Percentiles rank a stretch among this genome's conserved stretches.
phyloP scores from a whole-genome alignment of 2,888 invertebrate species.

The Clostera curtula region DNA sequence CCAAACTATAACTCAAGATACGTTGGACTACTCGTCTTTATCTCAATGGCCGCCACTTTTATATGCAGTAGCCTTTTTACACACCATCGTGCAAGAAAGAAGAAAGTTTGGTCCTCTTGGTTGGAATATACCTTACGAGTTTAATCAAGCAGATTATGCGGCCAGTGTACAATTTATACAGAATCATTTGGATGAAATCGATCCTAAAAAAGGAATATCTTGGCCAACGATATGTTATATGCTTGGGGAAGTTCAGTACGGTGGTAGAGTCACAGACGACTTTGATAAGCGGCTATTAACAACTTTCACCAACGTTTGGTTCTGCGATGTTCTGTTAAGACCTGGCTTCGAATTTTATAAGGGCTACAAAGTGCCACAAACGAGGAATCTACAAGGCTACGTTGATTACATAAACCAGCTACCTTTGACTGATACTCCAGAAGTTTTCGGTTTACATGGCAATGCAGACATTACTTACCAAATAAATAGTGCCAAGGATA shows the following conservation, averaged over 20 bases:
- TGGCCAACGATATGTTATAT: conserved; percentile 98
- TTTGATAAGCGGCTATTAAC: conserved; percentile 95
- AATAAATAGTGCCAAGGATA: conserved; percentile 95
- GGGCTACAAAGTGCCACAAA: conserved; percentile 93
- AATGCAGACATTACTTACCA: conserved; percentile 99
- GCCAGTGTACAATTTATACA: conserved; percentile 97
- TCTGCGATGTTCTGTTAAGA: conserved; percentile 90
- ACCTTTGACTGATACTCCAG: conserved; percentile 91
- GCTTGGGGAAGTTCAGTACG: conserved; percentile 93
- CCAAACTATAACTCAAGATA: conserved; percentile 91
- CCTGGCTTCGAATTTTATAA: conserved; percentile 95
- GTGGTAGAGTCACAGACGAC: conserved; percentile 96
- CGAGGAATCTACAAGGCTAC: conserved; percentile 84
- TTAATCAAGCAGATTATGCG: conserved; percentile 96
- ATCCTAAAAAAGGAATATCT: conserved; percentile 96
- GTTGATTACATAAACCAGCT: conserved; percentile 90
- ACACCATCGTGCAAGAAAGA: conserved; percentile 95
- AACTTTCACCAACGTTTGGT: conserved; percentile 97
- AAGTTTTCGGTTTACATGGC: conserved; percentile 96
- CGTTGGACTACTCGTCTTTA: conserved; percentile 92
- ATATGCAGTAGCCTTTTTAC: conserved; percentile 95
- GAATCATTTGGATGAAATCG: conserved; percentile 97
- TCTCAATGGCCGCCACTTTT: conserved; percentile 95
- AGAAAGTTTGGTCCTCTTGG: conserved; percentile 97
- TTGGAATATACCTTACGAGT: conserved; percentile 98